Conservation (phyloP, 2,113 vertebrate species). For the Scomber scombrus region DNA sequence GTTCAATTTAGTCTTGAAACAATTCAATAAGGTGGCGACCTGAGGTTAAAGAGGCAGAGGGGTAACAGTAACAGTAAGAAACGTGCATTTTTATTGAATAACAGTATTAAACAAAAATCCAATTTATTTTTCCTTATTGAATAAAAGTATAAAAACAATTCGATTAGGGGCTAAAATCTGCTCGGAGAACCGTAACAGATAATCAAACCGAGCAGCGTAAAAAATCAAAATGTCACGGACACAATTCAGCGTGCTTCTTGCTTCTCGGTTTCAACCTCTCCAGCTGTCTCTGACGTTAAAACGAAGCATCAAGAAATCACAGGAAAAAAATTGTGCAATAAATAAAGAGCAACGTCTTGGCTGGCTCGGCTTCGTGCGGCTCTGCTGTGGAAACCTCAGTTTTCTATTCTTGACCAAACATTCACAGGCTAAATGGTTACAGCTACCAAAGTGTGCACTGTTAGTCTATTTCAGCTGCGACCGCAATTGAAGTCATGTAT, state of each 20-base stretch:
- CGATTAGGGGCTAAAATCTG: too few species aligned
- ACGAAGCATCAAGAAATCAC: not conserved
- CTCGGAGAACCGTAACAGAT: too few species aligned
- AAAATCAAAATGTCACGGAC: not conserved
- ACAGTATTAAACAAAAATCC: too few species aligned
- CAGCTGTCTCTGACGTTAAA: not conserved
- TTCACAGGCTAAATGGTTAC: slow-evolving; percentile 12
- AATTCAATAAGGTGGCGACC: too few species aligned
- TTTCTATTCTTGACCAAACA: slow-evolving; percentile 27
- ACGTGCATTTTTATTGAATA: too few species aligned
- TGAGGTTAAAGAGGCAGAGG: too few species aligned
- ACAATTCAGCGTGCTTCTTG: not conserved
- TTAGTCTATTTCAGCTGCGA: slow-evolving; percentile 32
- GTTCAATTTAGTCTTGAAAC: too few species aligned
- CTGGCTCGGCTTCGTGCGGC: not conserved
- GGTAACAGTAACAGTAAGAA: too few species aligned
- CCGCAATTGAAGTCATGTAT: slow-evolving; percentile 32
- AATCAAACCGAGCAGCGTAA: too few species aligned
- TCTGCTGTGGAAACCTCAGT: slow-evolving; percentile 17
- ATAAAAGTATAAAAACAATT: too few species aligned
- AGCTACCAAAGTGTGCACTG: slow-evolving; percentile 1
- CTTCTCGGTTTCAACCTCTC: not conserved
- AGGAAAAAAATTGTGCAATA: not conserved
- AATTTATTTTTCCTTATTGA: too few species aligned
- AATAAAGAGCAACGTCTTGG: not conserved